Conservation (phyloP, 2,113 vertebrate genomes). For the Cheirogaleus medius region DNA sequence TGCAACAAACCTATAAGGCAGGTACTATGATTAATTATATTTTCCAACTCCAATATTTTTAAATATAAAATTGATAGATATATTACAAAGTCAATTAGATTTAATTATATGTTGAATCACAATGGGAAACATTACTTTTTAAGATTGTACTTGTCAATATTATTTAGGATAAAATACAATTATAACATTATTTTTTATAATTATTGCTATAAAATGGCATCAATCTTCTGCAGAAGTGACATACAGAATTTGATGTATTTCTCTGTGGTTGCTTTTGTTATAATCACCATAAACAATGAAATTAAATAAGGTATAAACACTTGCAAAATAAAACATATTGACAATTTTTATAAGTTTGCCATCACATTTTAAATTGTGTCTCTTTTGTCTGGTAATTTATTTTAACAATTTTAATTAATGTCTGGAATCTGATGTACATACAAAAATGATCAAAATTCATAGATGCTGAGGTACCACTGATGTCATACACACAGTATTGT, state of each 20-base stretch:
- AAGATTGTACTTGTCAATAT: not conserved
- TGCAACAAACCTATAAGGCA: not conserved
- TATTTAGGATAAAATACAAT: slow-evolving; percentile 13
- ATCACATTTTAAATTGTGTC: slow-evolving; percentile 16
- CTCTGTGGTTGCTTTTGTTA: not conserved
- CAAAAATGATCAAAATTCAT: not conserved
- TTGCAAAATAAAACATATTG: not conserved
- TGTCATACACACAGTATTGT: not conserved
- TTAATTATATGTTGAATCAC: slow-evolving; percentile 10
- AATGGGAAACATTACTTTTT: slow-evolving; percentile 15
- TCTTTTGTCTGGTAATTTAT: not conserved
- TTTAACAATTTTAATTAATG: slow-evolving; percentile 1
- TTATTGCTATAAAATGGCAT: not conserved
- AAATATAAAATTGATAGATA: slow-evolving; percentile 19
- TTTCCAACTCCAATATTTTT: not conserved
- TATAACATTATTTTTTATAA: not conserved
- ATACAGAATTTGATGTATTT: not conserved
- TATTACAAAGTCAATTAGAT: not conserved
- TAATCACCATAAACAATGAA: not conserved
- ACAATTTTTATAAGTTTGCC: slow-evolving; percentile 24
- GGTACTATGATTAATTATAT: not conserved
- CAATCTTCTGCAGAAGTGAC: not conserved
- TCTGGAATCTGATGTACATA: not conserved
- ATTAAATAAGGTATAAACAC: not conserved
- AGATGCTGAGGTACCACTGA: not conserved